Evolutionary conservation across 2,797 vertebrate species (phyloP), one percentile per base, ranked within the genome.

Genomic region (Microtus californicus): DNA sequence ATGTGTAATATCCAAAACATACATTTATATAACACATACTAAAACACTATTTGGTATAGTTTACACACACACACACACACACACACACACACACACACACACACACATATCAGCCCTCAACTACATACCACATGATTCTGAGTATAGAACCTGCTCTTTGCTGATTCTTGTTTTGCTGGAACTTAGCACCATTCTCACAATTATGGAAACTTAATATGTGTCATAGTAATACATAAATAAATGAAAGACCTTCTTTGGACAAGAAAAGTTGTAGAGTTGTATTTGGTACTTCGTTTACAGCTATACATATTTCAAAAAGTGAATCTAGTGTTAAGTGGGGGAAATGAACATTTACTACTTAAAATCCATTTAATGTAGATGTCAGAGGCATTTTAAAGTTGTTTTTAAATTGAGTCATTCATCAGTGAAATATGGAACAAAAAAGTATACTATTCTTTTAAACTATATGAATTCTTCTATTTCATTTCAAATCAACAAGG

Each of bases 371-470:
- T 94, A 95, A 98, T 98, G 96, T 51, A 97, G 67, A 97, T 85
- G 87, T 96, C 97, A 98, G 89, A 97, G 85, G 48, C 27, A 94
- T 87, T 95, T 97, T 97, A 37, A 96, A 94, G 96, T 97, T 97
- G 96, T 98, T 98, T 97, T 88, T 97, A 97, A 98, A 97, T 97
- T 27, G 0, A 37, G 91, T 93, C 92, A 98, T 96, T 97, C 73
- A 94, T 98, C 97, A 97, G 82, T 76, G 74, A 95, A 96, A 97
- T 92, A 95, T 96, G 90, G 69, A 97, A 86, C 87, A 98, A 97
- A 96, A 97, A 97, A 97, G 89, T 91, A 51, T 97, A 95, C 59
- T 95, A 56, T 77, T 97, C 92, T 95, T 76, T 73, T 92, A 96
- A 97, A 98, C 96, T 3, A 40, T 45, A 92, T 78, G 91, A 97